Evolutionary conservation across 37 sponge, comb jelly and placozoan genomes (phyloP).

Genomic region (Mnemiopsis leidyi): DNA sequence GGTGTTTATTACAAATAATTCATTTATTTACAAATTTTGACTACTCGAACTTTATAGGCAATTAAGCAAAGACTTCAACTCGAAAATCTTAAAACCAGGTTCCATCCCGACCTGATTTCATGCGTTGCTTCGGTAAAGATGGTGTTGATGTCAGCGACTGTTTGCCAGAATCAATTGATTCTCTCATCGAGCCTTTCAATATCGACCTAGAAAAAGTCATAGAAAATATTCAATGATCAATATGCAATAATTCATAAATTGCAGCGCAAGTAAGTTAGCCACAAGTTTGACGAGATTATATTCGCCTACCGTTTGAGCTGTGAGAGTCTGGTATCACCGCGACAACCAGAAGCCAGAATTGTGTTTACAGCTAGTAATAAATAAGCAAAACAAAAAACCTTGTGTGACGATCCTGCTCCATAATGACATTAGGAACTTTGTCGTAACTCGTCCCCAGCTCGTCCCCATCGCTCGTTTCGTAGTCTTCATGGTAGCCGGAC

Average conservation of each 20-base stretch:
- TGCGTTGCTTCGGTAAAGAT: not conserved
- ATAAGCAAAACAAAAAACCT: too few relatives aligned
- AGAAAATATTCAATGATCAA: too few relatives aligned
- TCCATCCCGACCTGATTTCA: not conserved
- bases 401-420: slow-evolving; percentile 39
- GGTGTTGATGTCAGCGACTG: not conserved
- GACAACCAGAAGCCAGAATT: not conserved
- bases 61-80: not conserved
- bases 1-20: too few relatives aligned
- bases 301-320: not conserved
- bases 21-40: not conserved
- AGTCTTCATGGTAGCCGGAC: slow-evolving; percentile 59
- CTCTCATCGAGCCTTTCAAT: slow-evolving; percentile 11
- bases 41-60: not conserved
- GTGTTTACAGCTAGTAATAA: too few relatives aligned
- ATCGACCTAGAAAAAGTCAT: slow-evolving; percentile 19
- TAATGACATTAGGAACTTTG: slow-evolving; percentile 60
- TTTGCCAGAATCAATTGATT: slow-evolving; percentile 25
- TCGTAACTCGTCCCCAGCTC: not conserved
- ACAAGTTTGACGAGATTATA: not conserved
- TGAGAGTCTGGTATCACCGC: not conserved
- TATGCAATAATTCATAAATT: too few relatives aligned
- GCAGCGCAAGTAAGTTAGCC: too few relatives aligned
- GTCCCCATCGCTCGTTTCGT: slow-evolving; percentile 26
- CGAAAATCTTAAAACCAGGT: not conserved